A percentile compares a stretch with the other conserved stretches of the same genome.
phyloP scores from a whole-genome alignment of 2,113 vertebrate species.

The Heloderma charlesbogerti region DNA sequence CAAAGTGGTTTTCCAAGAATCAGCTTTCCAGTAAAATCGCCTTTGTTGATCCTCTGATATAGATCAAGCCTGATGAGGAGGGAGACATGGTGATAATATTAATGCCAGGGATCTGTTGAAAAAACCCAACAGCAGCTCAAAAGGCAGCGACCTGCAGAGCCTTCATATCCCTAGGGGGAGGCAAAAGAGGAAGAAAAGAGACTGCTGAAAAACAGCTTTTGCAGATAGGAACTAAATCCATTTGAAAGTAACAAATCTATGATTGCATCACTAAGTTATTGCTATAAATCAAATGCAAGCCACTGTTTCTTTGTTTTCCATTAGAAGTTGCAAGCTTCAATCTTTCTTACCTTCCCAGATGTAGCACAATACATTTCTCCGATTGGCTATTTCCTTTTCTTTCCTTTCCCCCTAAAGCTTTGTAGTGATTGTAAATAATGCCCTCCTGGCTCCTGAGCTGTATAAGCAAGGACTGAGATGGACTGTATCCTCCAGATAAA shows the following conservation, averaged over 20 bases:
- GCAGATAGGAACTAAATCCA: conserved; percentile 30
- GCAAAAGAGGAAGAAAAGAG: conserved; percentile 19
- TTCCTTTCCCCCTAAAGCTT: not conserved
- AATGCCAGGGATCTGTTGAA: conserved; percentile 35
- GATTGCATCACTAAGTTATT: not conserved
- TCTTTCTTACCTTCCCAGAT: not conserved
- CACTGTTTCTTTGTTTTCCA: not conserved
- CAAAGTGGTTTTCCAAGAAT: conserved; percentile 49
- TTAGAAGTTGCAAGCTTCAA: not conserved
- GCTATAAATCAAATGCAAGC: not conserved
- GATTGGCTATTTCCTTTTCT: not conserved
- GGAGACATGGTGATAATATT: conserved; percentile 28
- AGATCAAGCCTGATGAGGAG: conserved; percentile 47
- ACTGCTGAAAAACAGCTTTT: conserved; percentile 34
- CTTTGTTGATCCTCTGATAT: conserved; percentile 23
- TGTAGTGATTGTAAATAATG: not conserved
- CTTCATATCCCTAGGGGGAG: not conserved
- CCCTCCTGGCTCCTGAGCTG: not conserved
- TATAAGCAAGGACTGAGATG: not conserved
- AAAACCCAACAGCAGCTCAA: not conserved
- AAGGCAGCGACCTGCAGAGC: conserved; percentile 40
- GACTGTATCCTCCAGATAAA: not conserved
- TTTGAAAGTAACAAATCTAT: conserved; percentile 14
- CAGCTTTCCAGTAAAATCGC: conserved; percentile 25
- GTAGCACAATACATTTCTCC: not conserved